Percentiles rank a stretch among this genome's conserved stretches.
These are phyloP conservation scores for Gavialis gangeticus DNA, from an alignment of 2,113 vertebrate genomes.

Conservation along the genomic window DNA sequence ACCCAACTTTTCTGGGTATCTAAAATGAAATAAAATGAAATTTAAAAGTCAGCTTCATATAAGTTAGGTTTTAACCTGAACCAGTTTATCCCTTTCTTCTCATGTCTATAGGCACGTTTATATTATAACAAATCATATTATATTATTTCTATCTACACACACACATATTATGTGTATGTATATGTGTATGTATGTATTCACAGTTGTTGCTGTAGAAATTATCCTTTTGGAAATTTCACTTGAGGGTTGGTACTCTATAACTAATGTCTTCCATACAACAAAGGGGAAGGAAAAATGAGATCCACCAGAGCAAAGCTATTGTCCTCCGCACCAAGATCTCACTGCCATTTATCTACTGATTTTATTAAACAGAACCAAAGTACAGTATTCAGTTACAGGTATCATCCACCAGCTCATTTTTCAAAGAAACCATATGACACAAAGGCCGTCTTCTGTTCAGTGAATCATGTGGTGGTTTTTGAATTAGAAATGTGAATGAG, in stretches of 20 bases:
- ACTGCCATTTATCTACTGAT: constrained; percentile 32
- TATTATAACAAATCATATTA: no score
- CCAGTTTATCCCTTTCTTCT: neutral
- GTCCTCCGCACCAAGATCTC: constrained; percentile 1
- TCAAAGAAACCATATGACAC: constrained; percentile 45
- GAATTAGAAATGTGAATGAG: constrained; percentile 61
- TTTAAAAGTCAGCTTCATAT: neutral
- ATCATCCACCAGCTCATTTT: constrained; percentile 36
- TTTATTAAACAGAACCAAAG: constrained; percentile 44
- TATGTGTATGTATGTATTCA: neutral
- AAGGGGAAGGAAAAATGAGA: neutral
- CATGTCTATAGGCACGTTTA: neutral
- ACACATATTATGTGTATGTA: no score
- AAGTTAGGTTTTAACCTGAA: neutral
- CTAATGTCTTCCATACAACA: neutral
- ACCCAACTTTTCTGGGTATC: neutral
- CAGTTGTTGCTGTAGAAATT: neutral
- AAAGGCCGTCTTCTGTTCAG: constrained; percentile 53
- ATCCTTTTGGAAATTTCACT: neutral
- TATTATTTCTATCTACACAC: no score
- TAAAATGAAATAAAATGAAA: neutral
- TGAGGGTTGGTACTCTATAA: neutral
- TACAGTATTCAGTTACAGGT: constrained; percentile 24
- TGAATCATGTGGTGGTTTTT: constrained; percentile 59
- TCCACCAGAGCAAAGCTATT: neutral